These are phyloP conservation scores for Sminthurides bifidus DNA, from an alignment of 1,140 invertebrate genomes.

Conservation along the genomic window DNA sequence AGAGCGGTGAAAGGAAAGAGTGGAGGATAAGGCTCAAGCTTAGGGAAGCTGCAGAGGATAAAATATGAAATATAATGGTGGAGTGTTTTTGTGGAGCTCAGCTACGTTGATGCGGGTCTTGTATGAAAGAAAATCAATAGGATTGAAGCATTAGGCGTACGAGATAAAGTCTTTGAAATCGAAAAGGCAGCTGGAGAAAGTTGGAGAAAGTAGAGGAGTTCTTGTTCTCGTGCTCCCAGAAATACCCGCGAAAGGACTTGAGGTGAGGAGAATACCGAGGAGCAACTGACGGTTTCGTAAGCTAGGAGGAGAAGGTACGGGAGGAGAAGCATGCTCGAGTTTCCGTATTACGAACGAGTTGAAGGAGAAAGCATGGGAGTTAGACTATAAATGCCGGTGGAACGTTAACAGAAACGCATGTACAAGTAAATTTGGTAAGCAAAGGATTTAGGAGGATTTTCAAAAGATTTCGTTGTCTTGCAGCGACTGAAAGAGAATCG, in stretches of 20 bases:
- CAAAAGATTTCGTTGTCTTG: too few relatives aligned
- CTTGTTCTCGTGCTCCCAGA: too few relatives aligned
- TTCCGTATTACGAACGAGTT: neutral
- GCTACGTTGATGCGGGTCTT: too few relatives aligned
- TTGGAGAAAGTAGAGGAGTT: neutral
- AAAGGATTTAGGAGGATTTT: conserved; percentile 5
- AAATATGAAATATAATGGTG: too few relatives aligned
- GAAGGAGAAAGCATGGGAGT: neutral
- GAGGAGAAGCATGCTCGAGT: too few relatives aligned
- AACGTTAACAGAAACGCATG: neutral
- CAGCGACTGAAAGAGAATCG: too few relatives aligned
- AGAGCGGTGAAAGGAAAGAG: neutral
- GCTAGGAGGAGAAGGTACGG: too few relatives aligned
- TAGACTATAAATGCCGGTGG: neutral
- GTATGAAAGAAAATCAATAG: neutral
- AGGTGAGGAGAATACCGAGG: too few relatives aligned
- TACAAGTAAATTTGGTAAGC: neutral
- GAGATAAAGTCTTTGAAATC: neutral
- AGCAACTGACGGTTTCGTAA: too few relatives aligned
- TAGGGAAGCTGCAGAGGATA: too few relatives aligned
- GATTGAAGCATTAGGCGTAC: conserved; percentile 7
- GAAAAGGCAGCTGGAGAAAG: neutral
- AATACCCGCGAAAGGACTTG: neutral
- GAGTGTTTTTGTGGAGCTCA: neutral
- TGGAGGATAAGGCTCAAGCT: neutral